Evolutionary conservation across 2,113 vertebrate species (phyloP).

Genomic region (Macrotus californicus): DNA sequence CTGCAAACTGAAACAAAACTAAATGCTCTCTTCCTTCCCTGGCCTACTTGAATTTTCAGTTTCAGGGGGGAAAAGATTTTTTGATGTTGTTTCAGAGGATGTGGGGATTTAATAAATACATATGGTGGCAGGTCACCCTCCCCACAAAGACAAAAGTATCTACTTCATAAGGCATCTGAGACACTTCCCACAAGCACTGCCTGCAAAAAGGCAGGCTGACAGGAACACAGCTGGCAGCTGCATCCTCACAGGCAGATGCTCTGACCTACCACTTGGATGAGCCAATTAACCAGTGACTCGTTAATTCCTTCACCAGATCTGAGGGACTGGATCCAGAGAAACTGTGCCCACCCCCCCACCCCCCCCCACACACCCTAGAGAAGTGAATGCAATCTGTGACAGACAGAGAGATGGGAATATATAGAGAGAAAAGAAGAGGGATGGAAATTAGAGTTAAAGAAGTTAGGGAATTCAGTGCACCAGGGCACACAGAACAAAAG

Average conservation of each 20-base stretch:
- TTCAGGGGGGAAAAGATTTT: neutral
- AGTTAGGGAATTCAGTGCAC: neutral
- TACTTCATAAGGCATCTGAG: neutral
- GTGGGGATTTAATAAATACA: neutral
- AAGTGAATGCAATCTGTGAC: neutral
- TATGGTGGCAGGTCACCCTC: neutral
- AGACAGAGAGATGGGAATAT: neutral
- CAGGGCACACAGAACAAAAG: fast-evolving
- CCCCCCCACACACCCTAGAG: neutral
- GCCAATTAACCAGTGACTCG: neutral
- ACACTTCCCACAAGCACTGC: neutral
- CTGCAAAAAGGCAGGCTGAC: neutral
- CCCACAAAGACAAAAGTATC: neutral
- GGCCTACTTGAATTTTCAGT: neutral
- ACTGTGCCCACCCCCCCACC: too few species aligned
- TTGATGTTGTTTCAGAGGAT: neutral
- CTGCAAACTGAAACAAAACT: slow-evolving; percentile 10
- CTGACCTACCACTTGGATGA: neutral
- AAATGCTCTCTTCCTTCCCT: neutral
- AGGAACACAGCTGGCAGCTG: neutral
- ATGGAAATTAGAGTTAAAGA: neutral
- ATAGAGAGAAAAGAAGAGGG: neutral
- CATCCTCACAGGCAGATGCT: neutral
- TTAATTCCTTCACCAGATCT: neutral
- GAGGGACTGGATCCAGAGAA: neutral